Conservation (phyloP, 2,888 invertebrate species). For the Tenthredo distinguenda region DNA sequence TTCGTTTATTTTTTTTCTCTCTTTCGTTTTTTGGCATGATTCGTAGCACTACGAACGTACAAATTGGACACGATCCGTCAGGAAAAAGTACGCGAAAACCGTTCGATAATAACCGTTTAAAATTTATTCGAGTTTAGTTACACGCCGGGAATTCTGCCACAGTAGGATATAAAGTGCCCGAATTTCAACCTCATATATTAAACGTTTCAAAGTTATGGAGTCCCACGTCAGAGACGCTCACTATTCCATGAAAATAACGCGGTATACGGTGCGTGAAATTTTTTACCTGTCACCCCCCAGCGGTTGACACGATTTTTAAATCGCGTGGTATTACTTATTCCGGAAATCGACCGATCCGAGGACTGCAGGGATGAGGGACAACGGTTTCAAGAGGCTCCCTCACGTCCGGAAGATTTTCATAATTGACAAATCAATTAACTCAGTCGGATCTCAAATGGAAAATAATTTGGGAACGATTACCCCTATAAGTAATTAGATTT, state of each 20-base stretch:
- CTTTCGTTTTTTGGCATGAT: background rate
- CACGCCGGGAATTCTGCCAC: background rate
- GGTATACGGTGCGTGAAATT: conserved; percentile 23
- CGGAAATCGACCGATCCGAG: background rate
- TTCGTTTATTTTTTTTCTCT: background rate
- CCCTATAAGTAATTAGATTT: conserved; percentile 31
- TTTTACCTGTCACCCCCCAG: background rate
- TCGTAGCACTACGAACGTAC: background rate
- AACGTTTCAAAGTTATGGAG: conserved; percentile 38
- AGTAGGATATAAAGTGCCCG: conserved; percentile 12
- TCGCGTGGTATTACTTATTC: background rate
- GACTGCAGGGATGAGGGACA: background rate
- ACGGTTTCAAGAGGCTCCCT: background rate
- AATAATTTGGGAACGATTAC: background rate
- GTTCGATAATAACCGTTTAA: background rate
- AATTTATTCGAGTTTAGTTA: conserved; percentile 20
- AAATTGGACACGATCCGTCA: background rate
- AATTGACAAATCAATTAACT: background rate
- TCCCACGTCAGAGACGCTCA: conserved; percentile 24
- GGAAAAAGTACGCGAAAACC: background rate
- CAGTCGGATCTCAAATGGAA: background rate
- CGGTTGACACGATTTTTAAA: background rate
- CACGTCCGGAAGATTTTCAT: background rate
- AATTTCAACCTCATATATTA: conserved; percentile 26
- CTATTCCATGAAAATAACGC: conserved; percentile 22